phyloP scores from a whole-genome alignment of 2,797 vertebrate species.

The Rhyacichthys aspro region DNA sequence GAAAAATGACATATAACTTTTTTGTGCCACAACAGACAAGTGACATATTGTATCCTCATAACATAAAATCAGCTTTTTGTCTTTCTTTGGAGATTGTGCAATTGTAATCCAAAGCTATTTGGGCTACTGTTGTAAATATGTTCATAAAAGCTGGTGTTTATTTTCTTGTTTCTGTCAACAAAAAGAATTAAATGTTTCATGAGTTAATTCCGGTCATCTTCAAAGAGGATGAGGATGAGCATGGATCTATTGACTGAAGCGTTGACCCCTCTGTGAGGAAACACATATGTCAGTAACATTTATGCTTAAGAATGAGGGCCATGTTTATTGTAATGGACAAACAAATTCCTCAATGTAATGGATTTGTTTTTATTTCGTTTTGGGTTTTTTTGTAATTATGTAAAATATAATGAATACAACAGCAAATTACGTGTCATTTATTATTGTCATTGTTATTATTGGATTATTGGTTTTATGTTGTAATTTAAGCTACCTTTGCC shows the following conservation, averaged over 20 bases:
- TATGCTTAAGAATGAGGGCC: slow-evolving; percentile 24
- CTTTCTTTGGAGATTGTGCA: slow-evolving; percentile 54
- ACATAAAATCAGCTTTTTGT: slow-evolving; percentile 30
- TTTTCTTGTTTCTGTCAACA: not conserved
- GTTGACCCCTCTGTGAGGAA: slow-evolving; percentile 71
- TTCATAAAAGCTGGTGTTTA: slow-evolving; percentile 9
- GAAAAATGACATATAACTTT: slow-evolving; percentile 45
- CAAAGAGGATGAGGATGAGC: slow-evolving; percentile 19
- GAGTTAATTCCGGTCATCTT: slow-evolving; percentile 10
- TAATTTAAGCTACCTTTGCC: slow-evolving; percentile 60
- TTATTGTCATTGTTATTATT: slow-evolving; percentile 70
- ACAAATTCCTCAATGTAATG: slow-evolving; percentile 19
- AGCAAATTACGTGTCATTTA: slow-evolving; percentile 62
- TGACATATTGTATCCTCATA: slow-evolving; percentile 2
- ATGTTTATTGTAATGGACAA: slow-evolving; percentile 25
- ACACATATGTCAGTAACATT: slow-evolving; percentile 33
- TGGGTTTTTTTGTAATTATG: slow-evolving; percentile 55
- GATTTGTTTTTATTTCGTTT: slow-evolving; percentile 18
- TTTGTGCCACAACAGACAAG: slow-evolving; percentile 39
- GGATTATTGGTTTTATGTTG: slow-evolving; percentile 57
- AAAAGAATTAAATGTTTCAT: slow-evolving; percentile 7
- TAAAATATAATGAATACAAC: slow-evolving; percentile 65
- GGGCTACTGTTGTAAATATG: slow-evolving; percentile 30
- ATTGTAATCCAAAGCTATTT: slow-evolving; percentile 33
- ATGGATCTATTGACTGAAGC: slow-evolving; percentile 33